These are phyloP conservation scores for Psococerastis gibbosa DNA, from an alignment of 2,888 invertebrate genomes.

Conservation along the genomic window DNA sequence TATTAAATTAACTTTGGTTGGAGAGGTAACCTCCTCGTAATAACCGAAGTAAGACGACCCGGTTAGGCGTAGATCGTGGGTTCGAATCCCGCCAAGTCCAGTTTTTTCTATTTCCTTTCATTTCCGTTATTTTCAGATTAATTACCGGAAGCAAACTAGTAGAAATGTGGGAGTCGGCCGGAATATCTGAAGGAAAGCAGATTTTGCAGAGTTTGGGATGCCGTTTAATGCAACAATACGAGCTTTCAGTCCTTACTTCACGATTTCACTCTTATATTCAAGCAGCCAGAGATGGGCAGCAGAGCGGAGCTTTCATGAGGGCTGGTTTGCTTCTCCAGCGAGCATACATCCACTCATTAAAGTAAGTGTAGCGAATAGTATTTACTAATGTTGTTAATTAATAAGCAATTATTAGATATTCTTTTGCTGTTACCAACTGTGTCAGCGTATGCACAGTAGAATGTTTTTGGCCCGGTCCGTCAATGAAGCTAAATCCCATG, in stretches of 20 bases:
- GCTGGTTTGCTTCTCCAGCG: constrained; percentile 48
- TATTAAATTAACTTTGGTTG: too few species aligned
- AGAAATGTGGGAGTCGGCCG: constrained; percentile 54
- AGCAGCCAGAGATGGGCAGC: constrained; percentile 24
- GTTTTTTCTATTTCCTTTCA: too few species aligned
- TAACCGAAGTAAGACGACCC: too few species aligned
- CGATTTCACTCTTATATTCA: constrained; percentile 48
- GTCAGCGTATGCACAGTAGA: too few species aligned
- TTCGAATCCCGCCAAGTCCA: too few species aligned
- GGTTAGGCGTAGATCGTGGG: too few species aligned
- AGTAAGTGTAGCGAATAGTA: constrained; percentile 26
- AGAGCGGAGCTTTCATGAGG: constrained; percentile 17
- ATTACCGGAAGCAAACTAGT: constrained; percentile 32
- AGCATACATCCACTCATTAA: constrained; percentile 40
- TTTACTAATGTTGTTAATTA: too few species aligned
- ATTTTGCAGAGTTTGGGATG: constrained; percentile 51
- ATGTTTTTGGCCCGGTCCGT: too few species aligned
- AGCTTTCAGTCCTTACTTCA: constrained; percentile 39
- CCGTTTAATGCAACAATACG: constrained; percentile 31
- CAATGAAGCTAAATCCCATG: too few species aligned
- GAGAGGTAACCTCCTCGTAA: too few species aligned
- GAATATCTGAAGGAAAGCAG: constrained; percentile 41
- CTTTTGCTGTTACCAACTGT: too few species aligned
- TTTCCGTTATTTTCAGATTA: background rate
- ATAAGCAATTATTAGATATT: too few species aligned